These are phyloP conservation scores for Dinoponera quadriceps DNA, from an alignment of 1,140 invertebrate genomes.

Conservation along the genomic window DNA sequence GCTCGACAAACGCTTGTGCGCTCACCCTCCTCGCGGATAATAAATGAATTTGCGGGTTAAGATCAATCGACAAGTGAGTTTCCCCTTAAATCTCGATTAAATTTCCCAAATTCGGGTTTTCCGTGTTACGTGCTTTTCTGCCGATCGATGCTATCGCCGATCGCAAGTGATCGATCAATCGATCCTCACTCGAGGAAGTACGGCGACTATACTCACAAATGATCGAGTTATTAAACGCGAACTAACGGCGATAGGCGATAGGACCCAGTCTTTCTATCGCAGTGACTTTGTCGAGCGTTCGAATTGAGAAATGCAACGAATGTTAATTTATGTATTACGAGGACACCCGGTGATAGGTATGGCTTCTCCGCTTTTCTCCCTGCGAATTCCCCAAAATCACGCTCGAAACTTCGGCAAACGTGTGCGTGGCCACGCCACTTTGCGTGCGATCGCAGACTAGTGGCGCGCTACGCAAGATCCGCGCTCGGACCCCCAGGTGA, in stretches of 20 bases:
- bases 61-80: neutral
- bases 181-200: neutral
- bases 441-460: slow-evolving; percentile 65
- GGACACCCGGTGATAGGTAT: neutral
- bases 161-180: neutral
- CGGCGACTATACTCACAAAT: slow-evolving; percentile 28
- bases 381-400: neutral
- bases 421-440: slow-evolving; percentile 53
- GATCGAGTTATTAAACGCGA: slow-evolving; percentile 5
- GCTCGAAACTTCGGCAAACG: neutral
- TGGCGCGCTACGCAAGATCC: slow-evolving; percentile 59
- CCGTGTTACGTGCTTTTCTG: neutral
- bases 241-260: no score
- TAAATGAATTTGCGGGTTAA: neutral
- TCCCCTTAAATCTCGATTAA: no score
- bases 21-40: no score
- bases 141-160: neutral
- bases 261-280: no score
- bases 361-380: no score
- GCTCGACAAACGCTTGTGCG: neutral
- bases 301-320: slow-evolving; percentile 7
- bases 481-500: slow-evolving; percentile 32
- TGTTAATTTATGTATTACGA: slow-evolving; percentile 25
- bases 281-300: neutral
- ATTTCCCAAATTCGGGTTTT: no score